phyloP scores from a whole-genome alignment of 2,113 vertebrate species.

The Phoenicopterus ruber region DNA sequence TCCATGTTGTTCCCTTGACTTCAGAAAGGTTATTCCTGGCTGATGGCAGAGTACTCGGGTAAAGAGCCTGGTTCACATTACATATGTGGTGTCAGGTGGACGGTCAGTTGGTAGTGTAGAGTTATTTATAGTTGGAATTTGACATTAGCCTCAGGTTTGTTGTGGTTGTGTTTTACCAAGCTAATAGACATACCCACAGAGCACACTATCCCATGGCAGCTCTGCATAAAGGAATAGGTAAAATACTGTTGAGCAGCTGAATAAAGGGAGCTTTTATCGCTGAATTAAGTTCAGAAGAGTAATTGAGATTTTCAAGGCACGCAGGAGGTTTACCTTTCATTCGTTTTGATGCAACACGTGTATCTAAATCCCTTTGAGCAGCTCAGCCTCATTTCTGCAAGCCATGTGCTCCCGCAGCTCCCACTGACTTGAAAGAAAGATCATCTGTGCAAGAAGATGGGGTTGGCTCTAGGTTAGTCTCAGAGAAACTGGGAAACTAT shows the following conservation, averaged over 20 bases:
- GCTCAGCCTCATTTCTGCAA: constrained; percentile 11
- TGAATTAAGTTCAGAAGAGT: constrained; percentile 32
- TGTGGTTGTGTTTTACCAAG: not conserved
- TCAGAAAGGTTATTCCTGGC: not conserved
- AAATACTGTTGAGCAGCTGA: not conserved
- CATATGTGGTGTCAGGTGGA: not conserved
- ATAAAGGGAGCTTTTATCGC: not conserved
- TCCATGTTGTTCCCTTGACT: not conserved
- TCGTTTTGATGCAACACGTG: constrained; percentile 4
- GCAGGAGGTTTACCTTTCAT: constrained; percentile 2
- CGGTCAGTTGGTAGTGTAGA: not conserved
- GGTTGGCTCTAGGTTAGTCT: constrained; percentile 1
- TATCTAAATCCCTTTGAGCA: constrained; percentile 23
- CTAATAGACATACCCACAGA: not conserved
- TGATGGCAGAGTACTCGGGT: not conserved
- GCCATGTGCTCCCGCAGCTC: not conserved
- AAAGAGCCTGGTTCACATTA: not conserved
- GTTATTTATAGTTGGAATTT: not conserved
- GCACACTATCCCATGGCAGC: not conserved
- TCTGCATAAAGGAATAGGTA: not conserved
- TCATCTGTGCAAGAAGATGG: not conserved
- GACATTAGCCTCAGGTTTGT: not conserved
- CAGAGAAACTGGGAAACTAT: not conserved
- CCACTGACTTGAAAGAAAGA: constrained; percentile 35
- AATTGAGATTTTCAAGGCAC: constrained; percentile 23